Conservation (phyloP, 2,797 vertebrate genomes). For the Labeo calbasu region DNA sequence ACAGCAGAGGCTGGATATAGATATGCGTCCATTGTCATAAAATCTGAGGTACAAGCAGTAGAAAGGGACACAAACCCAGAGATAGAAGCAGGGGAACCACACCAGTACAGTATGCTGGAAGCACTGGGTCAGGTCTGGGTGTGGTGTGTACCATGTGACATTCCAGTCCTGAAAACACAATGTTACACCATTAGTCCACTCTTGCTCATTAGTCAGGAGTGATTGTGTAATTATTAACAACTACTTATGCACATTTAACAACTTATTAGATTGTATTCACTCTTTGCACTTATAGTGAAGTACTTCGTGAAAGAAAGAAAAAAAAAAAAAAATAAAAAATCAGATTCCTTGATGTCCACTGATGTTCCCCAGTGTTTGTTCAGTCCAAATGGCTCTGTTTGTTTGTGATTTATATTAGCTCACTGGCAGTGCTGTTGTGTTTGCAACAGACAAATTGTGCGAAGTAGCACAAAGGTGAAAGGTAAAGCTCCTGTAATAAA, state of each 20-base stretch:
- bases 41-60: conserved; percentile 82
- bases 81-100: conserved; percentile 93
- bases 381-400: conserved; percentile 3
- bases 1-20: conserved; percentile 85
- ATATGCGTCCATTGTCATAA: conserved; percentile 80
- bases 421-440: neutral
- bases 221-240: neutral
- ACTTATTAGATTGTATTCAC: neutral
- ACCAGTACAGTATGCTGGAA: conserved; percentile 93
- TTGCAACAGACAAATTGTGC: neutral
- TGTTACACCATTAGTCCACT: neutral
- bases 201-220: neutral
- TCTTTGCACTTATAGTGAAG: neutral
- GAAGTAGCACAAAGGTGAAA: conserved; percentile 28
- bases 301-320: neutral
- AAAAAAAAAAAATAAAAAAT: neutral
- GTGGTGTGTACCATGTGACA: conserved; percentile 90
- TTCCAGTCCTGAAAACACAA: conserved; percentile 87
- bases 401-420: conserved; percentile 12
- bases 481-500: neutral
- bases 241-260: neutral
- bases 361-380: conserved; percentile 2
- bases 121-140: conserved; percentile 92
- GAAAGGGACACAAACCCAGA: conserved; percentile 88
- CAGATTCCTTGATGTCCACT: neutral